Conservation (phyloP, 1,140 invertebrate genomes). For the Triops longicaudatus region DNA sequence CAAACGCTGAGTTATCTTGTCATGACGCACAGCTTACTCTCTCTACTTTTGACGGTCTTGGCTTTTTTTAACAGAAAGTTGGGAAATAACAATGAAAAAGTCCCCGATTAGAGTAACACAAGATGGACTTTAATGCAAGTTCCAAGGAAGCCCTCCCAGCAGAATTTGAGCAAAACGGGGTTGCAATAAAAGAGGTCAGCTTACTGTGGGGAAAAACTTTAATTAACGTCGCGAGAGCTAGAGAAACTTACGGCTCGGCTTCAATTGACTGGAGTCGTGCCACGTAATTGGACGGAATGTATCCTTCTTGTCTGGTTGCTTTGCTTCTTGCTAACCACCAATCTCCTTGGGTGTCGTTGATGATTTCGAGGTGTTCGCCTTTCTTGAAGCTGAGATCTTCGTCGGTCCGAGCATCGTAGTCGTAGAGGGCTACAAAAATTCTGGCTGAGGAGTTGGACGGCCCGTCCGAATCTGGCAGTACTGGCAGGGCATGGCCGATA, state of each 20-base stretch:
- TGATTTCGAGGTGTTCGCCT: conserved; percentile 94
- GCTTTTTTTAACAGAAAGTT: no score
- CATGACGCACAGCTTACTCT: no score
- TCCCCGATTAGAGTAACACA: no score
- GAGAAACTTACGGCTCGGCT: conserved; percentile 88
- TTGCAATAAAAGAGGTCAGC: background rate
- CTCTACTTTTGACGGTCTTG: no score
- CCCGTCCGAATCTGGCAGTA: conserved; percentile 24
- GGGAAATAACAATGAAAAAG: no score
- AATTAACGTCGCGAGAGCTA: conserved; percentile 34
- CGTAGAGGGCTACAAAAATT: conserved; percentile 95
- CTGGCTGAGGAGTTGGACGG: conserved; percentile 45
- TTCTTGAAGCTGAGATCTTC: conserved; percentile 98
- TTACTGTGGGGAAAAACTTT: background rate
- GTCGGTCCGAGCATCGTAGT: conserved; percentile 97
- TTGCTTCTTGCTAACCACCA: conserved; percentile 98
- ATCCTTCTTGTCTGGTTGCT: conserved; percentile 88
- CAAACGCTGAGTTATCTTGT: no score
- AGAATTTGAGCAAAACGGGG: background rate
- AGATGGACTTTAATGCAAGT: no score
- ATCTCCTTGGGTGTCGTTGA: conserved; percentile 97
- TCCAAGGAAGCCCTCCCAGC: no score
- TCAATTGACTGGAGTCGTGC: conserved; percentile 98
- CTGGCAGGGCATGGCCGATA: conserved; percentile 2
- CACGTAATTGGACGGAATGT: conserved; percentile 99